Evolutionary conservation across 1,140 invertebrate species (phyloP).

Genomic region (Formica exsecta): DNA sequence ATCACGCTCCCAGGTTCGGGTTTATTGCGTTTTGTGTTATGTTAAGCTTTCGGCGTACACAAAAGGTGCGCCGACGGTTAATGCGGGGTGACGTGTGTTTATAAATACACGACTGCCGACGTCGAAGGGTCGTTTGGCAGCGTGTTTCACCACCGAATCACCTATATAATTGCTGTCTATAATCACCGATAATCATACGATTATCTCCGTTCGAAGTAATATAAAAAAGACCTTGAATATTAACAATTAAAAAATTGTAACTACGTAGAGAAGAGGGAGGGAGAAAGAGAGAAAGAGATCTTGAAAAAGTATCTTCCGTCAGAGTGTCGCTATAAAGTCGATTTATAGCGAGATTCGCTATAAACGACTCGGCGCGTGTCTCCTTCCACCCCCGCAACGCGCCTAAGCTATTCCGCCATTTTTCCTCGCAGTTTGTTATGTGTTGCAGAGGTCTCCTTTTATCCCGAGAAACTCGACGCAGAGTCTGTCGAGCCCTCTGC

Average conservation of each 20-base stretch:
- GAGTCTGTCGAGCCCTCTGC: conserved; percentile 65
- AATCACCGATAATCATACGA: background rate
- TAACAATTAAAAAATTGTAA: background rate
- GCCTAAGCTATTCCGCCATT: conserved; percentile 60
- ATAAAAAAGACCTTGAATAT: background rate
- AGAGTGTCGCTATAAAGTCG: background rate
- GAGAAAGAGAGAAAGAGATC: no score
- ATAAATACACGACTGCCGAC: conserved; percentile 70
- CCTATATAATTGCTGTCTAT: conserved; percentile 51
- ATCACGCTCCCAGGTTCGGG: conserved; percentile 60
- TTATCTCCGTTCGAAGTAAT: background rate
- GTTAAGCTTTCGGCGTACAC: conserved; percentile 62
- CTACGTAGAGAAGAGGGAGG: no score
- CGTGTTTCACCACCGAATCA: conserved; percentile 62
- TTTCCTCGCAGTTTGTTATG: conserved; percentile 79
- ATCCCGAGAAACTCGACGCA: conserved; percentile 79
- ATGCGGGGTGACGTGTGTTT: conserved; percentile 76
- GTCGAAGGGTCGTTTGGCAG: conserved; percentile 56
- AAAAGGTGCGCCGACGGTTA: conserved; percentile 76
- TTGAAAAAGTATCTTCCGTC: no score
- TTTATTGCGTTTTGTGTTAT: conserved; percentile 71
- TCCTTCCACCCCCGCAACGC: background rate
- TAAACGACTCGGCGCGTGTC: conserved; percentile 13
- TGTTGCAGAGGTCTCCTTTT: conserved; percentile 77
- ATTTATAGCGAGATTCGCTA: background rate